Base-by-base conservation (phyloP, 2,888 invertebrate genomes). In the Diplolepis rosae region DNA sequence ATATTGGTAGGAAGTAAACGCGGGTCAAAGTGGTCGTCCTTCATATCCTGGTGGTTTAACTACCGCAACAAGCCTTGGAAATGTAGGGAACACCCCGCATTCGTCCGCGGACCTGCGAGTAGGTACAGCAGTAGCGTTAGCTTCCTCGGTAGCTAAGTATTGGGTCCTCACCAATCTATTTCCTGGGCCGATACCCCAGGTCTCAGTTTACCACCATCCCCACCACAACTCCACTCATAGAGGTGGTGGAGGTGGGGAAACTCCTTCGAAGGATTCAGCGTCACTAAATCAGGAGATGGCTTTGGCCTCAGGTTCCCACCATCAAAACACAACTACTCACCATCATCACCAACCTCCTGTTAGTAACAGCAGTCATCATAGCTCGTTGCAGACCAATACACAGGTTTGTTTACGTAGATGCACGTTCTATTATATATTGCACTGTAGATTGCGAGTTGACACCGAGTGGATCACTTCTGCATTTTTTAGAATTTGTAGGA, bases 141-240 rank as follows among this genome's bases (percentile, higher is more conserved):
- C 88, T 72, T 93, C 93, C 86, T 93, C 92, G 90, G 94, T 94
- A 84, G 94, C 94, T 78, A 95, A 95, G 89, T 95, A 95, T 89
- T 95, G 94, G 95, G 94, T 95, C 86, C 92, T 95, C 88, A 94
- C 95, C 75, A 95, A 95, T 91, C 90, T 95, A 79, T 93, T 95
- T 86, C 95, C 94, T 69, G 93, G 93, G 71, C 93, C 94, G 66
- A 91, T 94, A 88, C 93, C 94, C 72, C 94, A 94, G 91, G 94
- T 94, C 67, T 93, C 93, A 56, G 93, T 93, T 68, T 93, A 93
- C 86, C 90, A 93, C 77, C 87, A 87, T 80, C 84, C 85, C 78
- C 87, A 85, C 81, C 87, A 85, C 73, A 92, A 93, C 70, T 91
- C 92, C 68, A 90, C 91, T 74, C 90, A 74, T 42, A 71, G 74